Percentiles rank a stretch among this genome's conserved stretches.
Conservation (phyloP, 2,888 invertebrate genomes). For the Lamproptera curius region DNA sequence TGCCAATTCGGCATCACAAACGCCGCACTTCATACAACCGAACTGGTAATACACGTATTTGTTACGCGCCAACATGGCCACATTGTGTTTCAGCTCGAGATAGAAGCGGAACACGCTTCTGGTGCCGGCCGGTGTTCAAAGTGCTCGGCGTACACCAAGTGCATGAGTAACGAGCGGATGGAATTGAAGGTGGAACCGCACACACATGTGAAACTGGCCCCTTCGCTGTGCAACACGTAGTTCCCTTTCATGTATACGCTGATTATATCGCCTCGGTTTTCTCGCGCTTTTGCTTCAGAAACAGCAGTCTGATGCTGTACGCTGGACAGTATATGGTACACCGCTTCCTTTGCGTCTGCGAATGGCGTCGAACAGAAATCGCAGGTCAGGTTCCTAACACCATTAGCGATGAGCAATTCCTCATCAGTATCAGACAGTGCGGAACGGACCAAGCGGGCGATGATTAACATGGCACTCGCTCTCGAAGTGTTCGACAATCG, state of each 20-base stretch:
- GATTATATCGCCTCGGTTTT: conserved; percentile 60
- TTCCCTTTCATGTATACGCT: conserved; percentile 66
- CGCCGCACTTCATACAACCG: conserved; percentile 61
- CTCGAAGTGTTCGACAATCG: conserved; percentile 65
- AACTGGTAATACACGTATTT: conserved; percentile 64
- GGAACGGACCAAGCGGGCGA: conserved; percentile 50
- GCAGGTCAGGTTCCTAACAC: conserved; percentile 46
- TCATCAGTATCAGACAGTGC: conserved; percentile 45
- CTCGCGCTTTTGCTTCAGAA: conserved; percentile 40
- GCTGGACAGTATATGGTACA: conserved; percentile 50
- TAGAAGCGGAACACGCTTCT: conserved; percentile 69
- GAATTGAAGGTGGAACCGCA: conserved; percentile 60
- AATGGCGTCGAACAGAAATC: conserved; percentile 48
- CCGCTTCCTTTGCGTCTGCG: conserved; percentile 40
- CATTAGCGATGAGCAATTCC: conserved; percentile 43
- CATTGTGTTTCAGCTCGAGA: conserved; percentile 65
- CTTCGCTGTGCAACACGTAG: conserved; percentile 58
- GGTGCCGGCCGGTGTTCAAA: conserved; percentile 48
- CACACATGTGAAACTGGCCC: conserved; percentile 50
- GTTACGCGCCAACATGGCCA: conserved; percentile 61
- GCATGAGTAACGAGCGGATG: conserved; percentile 54
- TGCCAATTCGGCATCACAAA: conserved; percentile 56
- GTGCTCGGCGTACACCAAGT: conserved; percentile 63
- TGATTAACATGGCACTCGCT: conserved; percentile 52
- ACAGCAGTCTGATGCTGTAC: conserved; percentile 52